phyloP scores from a whole-genome alignment of 2,113 vertebrate genomes.

The Sigmodon hispidus region DNA sequence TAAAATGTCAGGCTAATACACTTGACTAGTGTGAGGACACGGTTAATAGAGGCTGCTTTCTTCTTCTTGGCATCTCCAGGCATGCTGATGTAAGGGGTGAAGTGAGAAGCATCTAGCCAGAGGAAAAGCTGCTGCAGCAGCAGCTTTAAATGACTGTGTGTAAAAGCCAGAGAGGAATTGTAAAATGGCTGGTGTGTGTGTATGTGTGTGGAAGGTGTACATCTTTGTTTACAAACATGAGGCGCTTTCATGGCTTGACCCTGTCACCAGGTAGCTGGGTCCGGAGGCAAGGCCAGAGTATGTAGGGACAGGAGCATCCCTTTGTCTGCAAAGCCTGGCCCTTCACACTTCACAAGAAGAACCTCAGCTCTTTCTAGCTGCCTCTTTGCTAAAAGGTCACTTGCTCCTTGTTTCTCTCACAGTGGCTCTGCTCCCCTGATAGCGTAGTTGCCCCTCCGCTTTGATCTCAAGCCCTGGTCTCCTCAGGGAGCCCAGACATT shows the following conservation, averaged over 20 bases:
- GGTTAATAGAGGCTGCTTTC: conserved; percentile 4
- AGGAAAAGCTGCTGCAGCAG: background rate
- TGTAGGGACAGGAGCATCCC: too few relatives aligned
- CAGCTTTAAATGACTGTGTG: background rate
- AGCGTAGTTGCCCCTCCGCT: conserved; percentile 56
- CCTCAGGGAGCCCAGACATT: conserved; percentile 45
- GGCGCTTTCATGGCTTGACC: background rate
- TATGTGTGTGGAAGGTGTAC: background rate
- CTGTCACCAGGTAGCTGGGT: background rate
- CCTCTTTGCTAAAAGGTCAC: conserved; percentile 44
- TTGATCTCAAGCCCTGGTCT: conserved; percentile 60
- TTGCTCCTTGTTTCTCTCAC: conserved; percentile 57
- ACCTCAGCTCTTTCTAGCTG: background rate
- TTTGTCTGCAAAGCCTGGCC: background rate
- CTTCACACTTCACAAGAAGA: conserved; percentile 12
- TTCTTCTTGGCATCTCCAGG: conserved; percentile 26
- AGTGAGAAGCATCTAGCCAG: background rate
- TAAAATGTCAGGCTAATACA: background rate
- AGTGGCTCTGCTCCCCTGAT: conserved; percentile 25
- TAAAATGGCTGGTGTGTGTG: background rate
- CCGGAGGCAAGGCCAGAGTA: background rate
- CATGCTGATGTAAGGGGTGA: conserved; percentile 29
- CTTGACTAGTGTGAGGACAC: conserved; percentile 10
- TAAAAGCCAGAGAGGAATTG: background rate
- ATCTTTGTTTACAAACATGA: background rate